Percentiles rank a stretch among this genome's conserved stretches.
Evolutionary conservation across 2,888 invertebrate species (phyloP).

Genomic region (Cantharis flavilabris): DNA sequence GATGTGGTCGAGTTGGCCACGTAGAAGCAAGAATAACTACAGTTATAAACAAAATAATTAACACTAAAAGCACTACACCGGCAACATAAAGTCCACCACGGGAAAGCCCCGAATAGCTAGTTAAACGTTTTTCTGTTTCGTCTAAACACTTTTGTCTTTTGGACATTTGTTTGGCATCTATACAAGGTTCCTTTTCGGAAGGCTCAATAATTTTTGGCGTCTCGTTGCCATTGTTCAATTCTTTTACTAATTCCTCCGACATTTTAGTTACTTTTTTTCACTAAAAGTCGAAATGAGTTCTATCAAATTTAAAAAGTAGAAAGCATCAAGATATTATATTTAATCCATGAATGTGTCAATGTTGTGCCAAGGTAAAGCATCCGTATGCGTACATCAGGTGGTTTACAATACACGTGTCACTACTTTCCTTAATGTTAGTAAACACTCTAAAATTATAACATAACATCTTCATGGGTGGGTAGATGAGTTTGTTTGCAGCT

Average conservation of each 20-base stretch:
- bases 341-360: background rate
- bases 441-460: background rate
- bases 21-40: slow-evolving; percentile 55
- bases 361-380: background rate
- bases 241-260: slow-evolving; percentile 24
- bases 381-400: slow-evolving; percentile 4
- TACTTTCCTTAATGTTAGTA: background rate
- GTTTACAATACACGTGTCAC: slow-evolving; percentile 3
- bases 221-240: slow-evolving; percentile 32
- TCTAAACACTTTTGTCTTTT: slow-evolving; percentile 30
- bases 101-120: slow-evolving; percentile 45
- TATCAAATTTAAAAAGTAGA: background rate
- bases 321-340: background rate
- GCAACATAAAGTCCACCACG: slow-evolving; percentile 42
- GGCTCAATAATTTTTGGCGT: slow-evolving; percentile 32
- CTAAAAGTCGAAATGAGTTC: background rate
- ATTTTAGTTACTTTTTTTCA: slow-evolving; percentile 16
- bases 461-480: slow-evolving; percentile 1
- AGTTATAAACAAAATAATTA: slow-evolving; percentile 54
- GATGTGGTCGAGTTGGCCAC: slow-evolving; percentile 57
- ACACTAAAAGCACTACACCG: slow-evolving; percentile 40
- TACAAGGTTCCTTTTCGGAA: slow-evolving; percentile 46
- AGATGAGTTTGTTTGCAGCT: background rate
- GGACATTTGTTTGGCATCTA: slow-evolving; percentile 33
- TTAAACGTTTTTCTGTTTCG: slow-evolving; percentile 38